phyloP scores from a whole-genome alignment of 1,140 invertebrate genomes.

The Drosophila obscura region DNA sequence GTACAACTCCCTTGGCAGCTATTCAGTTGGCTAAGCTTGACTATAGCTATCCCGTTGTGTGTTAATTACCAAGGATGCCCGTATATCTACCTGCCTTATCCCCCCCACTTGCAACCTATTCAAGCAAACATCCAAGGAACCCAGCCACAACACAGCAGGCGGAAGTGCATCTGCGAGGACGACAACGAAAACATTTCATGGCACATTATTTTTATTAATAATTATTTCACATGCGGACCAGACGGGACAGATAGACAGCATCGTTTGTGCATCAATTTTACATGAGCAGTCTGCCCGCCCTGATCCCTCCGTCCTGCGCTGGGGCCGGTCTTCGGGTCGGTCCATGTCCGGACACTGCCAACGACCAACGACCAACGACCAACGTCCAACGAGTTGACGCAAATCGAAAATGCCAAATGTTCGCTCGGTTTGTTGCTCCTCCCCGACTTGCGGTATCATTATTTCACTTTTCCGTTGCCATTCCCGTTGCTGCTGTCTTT shows the following conservation, averaged over 20 bases:
- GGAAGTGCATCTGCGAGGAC: slow-evolving; percentile 37
- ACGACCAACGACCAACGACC: slow-evolving; percentile 18
- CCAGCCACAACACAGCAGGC: slow-evolving; percentile 13
- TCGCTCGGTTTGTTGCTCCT: slow-evolving; percentile 49
- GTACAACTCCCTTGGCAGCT: slow-evolving; percentile 16
- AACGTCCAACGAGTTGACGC: slow-evolving; percentile 57
- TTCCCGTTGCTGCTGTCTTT: slow-evolving; percentile 21
- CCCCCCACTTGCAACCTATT: neutral
- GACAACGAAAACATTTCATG: slow-evolving; percentile 57
- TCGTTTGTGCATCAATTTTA: slow-evolving; percentile 62
- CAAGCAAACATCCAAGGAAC: slow-evolving; percentile 16
- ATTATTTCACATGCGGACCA: slow-evolving; percentile 68
- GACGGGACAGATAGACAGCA: slow-evolving; percentile 22
- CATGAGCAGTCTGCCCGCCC: slow-evolving; percentile 43
- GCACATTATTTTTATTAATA: slow-evolving; percentile 77
- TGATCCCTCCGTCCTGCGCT: neutral
- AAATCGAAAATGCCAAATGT: slow-evolving; percentile 75
- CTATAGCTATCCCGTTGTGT: slow-evolving; percentile 46
- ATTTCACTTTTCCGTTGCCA: slow-evolving; percentile 49
- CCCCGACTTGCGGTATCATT: slow-evolving; percentile 53
- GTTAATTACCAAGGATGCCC: slow-evolving; percentile 66
- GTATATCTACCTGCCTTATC: slow-evolving; percentile 17
- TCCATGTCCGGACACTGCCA: slow-evolving; percentile 60
- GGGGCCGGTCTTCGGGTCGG: slow-evolving; percentile 14
- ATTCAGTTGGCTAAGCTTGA: slow-evolving; percentile 25